Evolutionary conservation across 2,113 vertebrate species (phyloP), one percentile per base, ranked within the genome.

Genomic region (Catharus fuscescens): DNA sequence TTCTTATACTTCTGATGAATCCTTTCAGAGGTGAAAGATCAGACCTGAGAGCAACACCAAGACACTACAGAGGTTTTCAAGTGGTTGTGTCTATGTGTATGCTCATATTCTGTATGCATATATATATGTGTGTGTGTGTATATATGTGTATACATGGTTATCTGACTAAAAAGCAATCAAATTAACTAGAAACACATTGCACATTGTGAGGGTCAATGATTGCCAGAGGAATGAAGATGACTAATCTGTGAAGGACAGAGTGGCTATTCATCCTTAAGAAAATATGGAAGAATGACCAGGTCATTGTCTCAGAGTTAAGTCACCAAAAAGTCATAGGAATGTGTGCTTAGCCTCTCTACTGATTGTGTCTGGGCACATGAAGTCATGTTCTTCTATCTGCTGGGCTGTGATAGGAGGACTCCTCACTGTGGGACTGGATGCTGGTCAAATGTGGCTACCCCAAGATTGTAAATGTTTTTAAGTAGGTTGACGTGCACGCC

Each of bases 281-380:
- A 66, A 65, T 17, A 44, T 24, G 42, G 4, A 48, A 59, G 11
- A 64, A 40, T 19, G 25, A 44, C 26, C 20, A 44, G 12, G 8
- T 3, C 6, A 3, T 18, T 64, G 8, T 38, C 5, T 5, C 18
- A 60, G 24, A 32, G 9, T 40, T 74, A 48, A 48, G 8, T 60
- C 73, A 47, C 23, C 23, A 36, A 62, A 77, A 56, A 29, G 19
- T 56, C 13, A 29, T 2, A 4, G 13, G 6, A 56, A 19, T 47
- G 44, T 29, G 6, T 56, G 18, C 32, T 69, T 17, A 52, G 18
- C 8, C 9, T 61, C 45, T 34, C 20, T 52, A 2, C 28, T 45
- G 25, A 6, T 5, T 21, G 4, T 21, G 18, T 13, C 26, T 53
- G 52, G 12, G 14, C 20, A 53, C 5, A 9, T 0, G 3, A 3